Evolutionary conservation across 2,797 vertebrate genomes (phyloP), one percentile per base, ranked within the genome.

Genomic region (Oreortyx pictus): DNA sequence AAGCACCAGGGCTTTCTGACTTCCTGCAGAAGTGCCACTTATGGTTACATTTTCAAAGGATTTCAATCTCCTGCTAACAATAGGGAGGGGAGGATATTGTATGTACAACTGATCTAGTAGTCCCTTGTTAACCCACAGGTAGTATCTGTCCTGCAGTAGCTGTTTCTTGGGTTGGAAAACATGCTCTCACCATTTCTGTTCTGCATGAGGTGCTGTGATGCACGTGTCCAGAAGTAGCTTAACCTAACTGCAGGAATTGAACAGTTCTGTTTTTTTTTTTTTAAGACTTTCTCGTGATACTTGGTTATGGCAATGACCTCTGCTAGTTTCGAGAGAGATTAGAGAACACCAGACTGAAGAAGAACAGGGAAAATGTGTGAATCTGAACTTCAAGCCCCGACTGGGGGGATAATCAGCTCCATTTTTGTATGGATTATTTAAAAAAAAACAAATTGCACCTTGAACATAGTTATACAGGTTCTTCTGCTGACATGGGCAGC

Each of bases 161-260:
- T 80, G 13, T 70, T 91, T 71, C 47, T 88, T 93, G 49, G 64
- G 77, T 79, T 72, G 12, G 23, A 59, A 88, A 33, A 7, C 11
- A 13, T 0, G 0, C 29, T 76, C 41, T 50, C 57, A 23, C 29
- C 13, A 24, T 78, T 72, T 66, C 60, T 88, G 10, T 78, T 47
- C 50, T 73, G 20, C 20, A 3, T n/a, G 78, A 59, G 14, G 60
- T 77, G 49, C 75, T 88, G 24, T 88, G 49, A 76, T 56, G 35
- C 1, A 1, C 35, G 37, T 91, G 89, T 88, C 52, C 66, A 65
- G 29, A 88, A 59, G 57, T 52, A 88, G 41, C 10, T 39, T 65
- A 54, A 24, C 37, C 3, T 52, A 57, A 60, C 52, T 57, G 35
- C 15, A 77, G 31, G 39, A 82, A 62, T 33, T 56, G 29, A 54